Base-by-base conservation (phyloP, 2,113 vertebrate genomes). In the Arvicanthis niloticus region DNA sequence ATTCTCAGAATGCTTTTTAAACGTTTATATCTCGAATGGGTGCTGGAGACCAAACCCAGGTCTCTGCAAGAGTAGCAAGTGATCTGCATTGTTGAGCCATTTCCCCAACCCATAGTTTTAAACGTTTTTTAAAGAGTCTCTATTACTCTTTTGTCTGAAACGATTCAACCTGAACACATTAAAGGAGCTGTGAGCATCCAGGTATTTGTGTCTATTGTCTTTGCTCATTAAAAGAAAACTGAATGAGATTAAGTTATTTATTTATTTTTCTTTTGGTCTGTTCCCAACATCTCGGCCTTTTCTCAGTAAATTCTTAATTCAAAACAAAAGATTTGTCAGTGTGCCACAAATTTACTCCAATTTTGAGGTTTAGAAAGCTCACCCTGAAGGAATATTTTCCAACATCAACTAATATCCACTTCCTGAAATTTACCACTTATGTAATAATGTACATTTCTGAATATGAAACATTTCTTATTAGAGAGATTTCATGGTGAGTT, bases 401-500 rank as follows among this genome's bases (percentile, higher is more conserved):
- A 78, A 40, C 40, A 72, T 91, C 92, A 76, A 22, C 72, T 88
- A 67, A 77, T 77, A 89, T 45, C 84, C 88, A 93, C 24, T 80
- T 75, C 70, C 12, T 68, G 58, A 72, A 65, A 84, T 75, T 93
- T 53, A 58, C 40, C 9, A 70, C 31, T 93, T 81, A 70, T 53
- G 31, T 4, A 86, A 91, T 73, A 86, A 87, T 48, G 67, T 37
- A 6, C 53, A 91, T 87, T 95, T 96, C 65, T 73, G 34, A 93
- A 78, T 94, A 93, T 89, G 58, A 89, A 92, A 87, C 16, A 65
- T 93, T 89, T 91, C 60, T 93, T 91, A 90, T 91, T 62, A 45
- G 68, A 89, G 31, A 48, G 0, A 70, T 91, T 96, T 97, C 65
- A 85, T 72, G 58, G 80, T 91, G 75, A 31, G 8, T 81, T 95